Evolutionary conservation across 2,113 vertebrate genomes (phyloP).

Genomic region (Australoheros scitulus): DNA sequence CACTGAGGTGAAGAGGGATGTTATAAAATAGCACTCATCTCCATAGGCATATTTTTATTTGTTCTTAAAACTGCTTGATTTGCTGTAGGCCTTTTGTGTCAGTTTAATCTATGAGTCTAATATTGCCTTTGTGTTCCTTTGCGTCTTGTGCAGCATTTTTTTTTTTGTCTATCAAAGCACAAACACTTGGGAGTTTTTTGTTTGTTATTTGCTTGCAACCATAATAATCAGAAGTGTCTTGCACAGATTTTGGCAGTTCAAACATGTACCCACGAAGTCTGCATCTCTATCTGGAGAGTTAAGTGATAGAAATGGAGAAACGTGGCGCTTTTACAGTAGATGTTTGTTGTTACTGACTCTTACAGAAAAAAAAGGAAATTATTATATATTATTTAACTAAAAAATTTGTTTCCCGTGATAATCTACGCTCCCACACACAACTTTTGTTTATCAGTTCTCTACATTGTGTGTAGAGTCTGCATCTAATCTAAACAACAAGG

Average conservation of each 20-base stretch:
- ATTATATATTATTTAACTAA: not conserved
- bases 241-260: not conserved
- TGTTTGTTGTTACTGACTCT: not conserved
- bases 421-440: not conserved
- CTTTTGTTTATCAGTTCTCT: not conserved
- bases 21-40: constrained; percentile 14
- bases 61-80: not conserved
- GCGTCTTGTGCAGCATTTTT: not conserved
- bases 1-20: not conserved
- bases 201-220: not conserved
- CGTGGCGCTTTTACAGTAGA: not conserved
- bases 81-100: not conserved
- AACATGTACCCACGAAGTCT: not conserved
- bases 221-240: not conserved
- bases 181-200: not conserved
- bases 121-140: constrained; percentile 12
- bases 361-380: not conserved
- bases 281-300: constrained; percentile 7
- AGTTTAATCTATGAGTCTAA: constrained; percentile 8
- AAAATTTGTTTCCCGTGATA: not conserved
- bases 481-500: not conserved
- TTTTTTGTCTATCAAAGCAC: not conserved
- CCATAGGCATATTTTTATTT: constrained; percentile 3
- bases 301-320: not conserved
- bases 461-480: not conserved